These are phyloP conservation scores for Venustaconcha ellipsiformis DNA, from an alignment of 1,140 invertebrate species.

Conservation along the genomic window DNA sequence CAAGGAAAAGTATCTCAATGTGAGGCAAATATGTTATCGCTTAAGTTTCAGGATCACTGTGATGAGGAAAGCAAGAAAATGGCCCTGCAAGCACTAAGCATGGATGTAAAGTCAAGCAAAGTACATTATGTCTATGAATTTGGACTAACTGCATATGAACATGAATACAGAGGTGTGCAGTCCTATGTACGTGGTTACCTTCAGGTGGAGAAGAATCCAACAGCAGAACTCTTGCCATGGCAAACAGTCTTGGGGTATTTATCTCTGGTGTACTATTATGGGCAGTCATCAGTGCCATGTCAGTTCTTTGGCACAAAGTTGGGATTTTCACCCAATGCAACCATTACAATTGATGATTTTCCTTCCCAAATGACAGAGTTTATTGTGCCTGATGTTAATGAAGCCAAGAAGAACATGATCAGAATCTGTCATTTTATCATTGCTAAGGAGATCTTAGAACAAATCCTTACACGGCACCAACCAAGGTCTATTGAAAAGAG, in stretches of 20 bases:
- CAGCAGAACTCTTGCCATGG: conserved; percentile 3
- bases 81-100: neutral
- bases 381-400: conserved; percentile 3
- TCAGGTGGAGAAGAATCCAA: neutral
- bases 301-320: conserved; percentile 25
- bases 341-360: conserved; percentile 19
- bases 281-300: conserved; percentile 26
- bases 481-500: neutral
- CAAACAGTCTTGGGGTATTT: conserved; percentile 31
- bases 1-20: conserved; percentile 13
- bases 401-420: conserved; percentile 17
- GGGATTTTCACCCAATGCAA: conserved; percentile 14
- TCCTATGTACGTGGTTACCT: conserved; percentile 26
- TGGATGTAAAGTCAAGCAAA: conserved; percentile 2
- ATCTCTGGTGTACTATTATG: conserved; percentile 26
- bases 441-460: conserved; percentile 27
- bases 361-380: conserved; percentile 12
- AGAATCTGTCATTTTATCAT: conserved; percentile 26
- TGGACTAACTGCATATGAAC: conserved; percentile 17
- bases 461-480: conserved; percentile 11
- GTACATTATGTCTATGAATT: conserved; percentile 25
- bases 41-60: conserved; percentile 16
- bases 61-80: conserved; percentile 11
- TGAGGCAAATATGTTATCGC: conserved; percentile 16
- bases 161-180: conserved; percentile 20